Evolutionary conservation across 2,113 vertebrate genomes (phyloP).

Genomic region (Sigmodon hispidus): DNA sequence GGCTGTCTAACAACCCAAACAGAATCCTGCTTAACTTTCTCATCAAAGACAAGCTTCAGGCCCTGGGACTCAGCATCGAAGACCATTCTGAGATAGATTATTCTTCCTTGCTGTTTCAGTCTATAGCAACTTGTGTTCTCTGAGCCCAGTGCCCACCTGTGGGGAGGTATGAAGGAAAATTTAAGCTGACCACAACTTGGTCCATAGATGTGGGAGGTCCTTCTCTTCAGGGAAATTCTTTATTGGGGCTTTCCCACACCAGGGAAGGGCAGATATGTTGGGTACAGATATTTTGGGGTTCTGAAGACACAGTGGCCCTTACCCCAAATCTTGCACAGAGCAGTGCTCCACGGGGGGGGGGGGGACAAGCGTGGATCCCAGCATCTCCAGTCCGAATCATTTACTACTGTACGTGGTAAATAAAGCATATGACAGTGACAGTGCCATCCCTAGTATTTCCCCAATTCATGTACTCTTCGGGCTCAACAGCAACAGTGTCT

Average conservation of each 20-base stretch:
- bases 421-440: not conserved
- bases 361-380: fast-evolving
- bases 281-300: not conserved
- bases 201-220: not conserved
- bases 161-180: not conserved
- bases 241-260: too few relatives aligned
- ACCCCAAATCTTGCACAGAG: fast-evolving
- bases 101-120: not conserved
- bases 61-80: not conserved
- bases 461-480: not conserved
- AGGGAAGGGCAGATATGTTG: fast-evolving
- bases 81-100: not conserved
- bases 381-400: not conserved
- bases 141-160: not conserved
- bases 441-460: not conserved
- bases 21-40: not conserved
- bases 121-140: not conserved
- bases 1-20: not conserved
- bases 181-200: not conserved
- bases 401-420: not conserved
- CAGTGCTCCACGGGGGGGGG: fast-evolving
- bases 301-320: not conserved
- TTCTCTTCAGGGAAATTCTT: not conserved
- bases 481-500: not conserved
- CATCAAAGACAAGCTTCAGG: too few relatives aligned